Evolutionary conservation across 2,888 invertebrate genomes (phyloP).

Genomic region (Spodoptera littoralis): DNA sequence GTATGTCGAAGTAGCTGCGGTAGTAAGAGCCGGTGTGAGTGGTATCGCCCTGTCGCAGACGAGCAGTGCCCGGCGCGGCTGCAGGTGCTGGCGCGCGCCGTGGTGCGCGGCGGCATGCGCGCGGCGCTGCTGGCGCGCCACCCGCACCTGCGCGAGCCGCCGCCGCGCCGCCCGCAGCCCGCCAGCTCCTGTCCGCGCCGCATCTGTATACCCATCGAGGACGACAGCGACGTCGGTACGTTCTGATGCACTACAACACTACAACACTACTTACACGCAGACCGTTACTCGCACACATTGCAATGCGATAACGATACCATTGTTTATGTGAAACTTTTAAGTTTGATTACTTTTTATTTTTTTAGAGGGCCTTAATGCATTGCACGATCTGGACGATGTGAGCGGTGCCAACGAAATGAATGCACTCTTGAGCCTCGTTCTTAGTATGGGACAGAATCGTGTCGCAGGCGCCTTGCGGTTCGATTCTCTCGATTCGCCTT

Average conservation of each 20-base stretch:
- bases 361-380: slow-evolving; percentile 73
- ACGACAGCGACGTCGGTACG: slow-evolving; percentile 74
- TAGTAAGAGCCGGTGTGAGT: not conserved
- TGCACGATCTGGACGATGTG: slow-evolving; percentile 76
- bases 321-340: no score
- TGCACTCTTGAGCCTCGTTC: slow-evolving; percentile 82
- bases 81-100: slow-evolving; percentile 72
- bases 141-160: slow-evolving; percentile 72
- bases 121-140: slow-evolving; percentile 65
- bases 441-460: slow-evolving; percentile 82
- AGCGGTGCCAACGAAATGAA: slow-evolving; percentile 85
- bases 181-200: slow-evolving; percentile 62
- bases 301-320: no score
- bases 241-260: slow-evolving; percentile 8
- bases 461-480: slow-evolving; percentile 80
- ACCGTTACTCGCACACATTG: no score
- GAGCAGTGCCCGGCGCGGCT: slow-evolving; percentile 75
- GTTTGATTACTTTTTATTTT: slow-evolving; percentile 3
- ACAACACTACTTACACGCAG: not conserved
- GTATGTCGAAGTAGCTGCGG: not conserved
- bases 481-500: slow-evolving; percentile 64
- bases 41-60: slow-evolving; percentile 56
- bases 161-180: slow-evolving; percentile 54
- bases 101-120: slow-evolving; percentile 71
- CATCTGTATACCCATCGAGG: slow-evolving; percentile 78